Evolutionary conservation across 2,888 invertebrate genomes (phyloP).

Genomic region (Polydrusus cervinus): DNA sequence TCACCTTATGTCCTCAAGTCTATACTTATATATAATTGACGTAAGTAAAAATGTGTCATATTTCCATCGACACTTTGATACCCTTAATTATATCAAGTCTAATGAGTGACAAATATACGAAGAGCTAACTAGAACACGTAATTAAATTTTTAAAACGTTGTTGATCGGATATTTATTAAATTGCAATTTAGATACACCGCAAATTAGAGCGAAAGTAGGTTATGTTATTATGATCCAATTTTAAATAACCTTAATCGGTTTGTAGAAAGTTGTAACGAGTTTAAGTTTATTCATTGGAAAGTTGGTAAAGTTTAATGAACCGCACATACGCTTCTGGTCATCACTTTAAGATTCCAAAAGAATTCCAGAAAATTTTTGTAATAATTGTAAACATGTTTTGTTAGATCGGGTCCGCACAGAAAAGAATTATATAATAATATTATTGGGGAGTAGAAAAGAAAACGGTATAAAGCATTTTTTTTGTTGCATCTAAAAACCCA

Average conservation of each 20-base stretch:
- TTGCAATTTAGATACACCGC: not conserved
- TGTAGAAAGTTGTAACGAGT: slow-evolving; percentile 13
- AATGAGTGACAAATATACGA: not conserved
- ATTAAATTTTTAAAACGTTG: not conserved
- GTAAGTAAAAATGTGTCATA: not conserved
- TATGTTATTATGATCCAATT: not conserved
- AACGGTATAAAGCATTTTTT: too few species aligned
- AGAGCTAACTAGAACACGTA: not conserved
- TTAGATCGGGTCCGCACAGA: too few species aligned
- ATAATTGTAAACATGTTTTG: too few species aligned
- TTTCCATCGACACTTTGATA: not conserved
- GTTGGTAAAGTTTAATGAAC: slow-evolving; percentile 1
- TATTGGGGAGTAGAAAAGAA: too few species aligned
- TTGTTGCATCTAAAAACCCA: too few species aligned
- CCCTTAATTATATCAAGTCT: not conserved
- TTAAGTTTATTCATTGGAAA: slow-evolving; percentile 1
- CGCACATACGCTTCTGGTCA: not conserved
- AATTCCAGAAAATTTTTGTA: too few species aligned
- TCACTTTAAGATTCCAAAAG: not conserved
- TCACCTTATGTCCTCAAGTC: too few species aligned
- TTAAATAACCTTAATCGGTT: slow-evolving; percentile 11
- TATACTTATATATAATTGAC: too few species aligned
- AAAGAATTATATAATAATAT: too few species aligned
- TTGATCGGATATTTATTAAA: not conserved
- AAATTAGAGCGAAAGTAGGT: not conserved